Base-by-base conservation (phyloP, 2,888 invertebrate species). In the Caenorhabditis sp. region DNA sequence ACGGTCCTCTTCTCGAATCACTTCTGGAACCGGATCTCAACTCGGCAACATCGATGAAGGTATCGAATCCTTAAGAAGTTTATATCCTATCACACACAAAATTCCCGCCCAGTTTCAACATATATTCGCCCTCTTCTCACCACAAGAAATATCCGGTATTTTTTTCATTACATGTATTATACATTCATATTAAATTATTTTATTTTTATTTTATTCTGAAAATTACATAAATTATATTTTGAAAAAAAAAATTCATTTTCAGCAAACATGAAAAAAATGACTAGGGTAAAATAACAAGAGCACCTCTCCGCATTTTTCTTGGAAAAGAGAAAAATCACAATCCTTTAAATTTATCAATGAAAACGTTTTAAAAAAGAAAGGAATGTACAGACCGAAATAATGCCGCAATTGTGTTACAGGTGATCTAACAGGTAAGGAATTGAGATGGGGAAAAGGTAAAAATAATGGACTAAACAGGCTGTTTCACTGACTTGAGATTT, bases 1-100 rank as follows among this genome's bases (percentile, higher is more conserved):
- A 74, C 21, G 17, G 17, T 38, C 63, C 31, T 53, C 70, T 17
- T 74, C 74, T 17, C 59, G 74, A n/a, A 43, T 74, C n/a, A 74
- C 74, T 20, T 74, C 70, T 25, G 70, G 70, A 49, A 69, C 67
- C 26, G 74, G 74, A 12, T 74, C 74, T 1, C 74, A 74, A 52
- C 63, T 69, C 23, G 73, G 68, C 25, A 68, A 73, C 49, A 61
- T 66, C 17, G 74, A 74, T 31, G 74, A 74, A 43, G 73, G 69
- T 50, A 4, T 25, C 26, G 56, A 56, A 17, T 56, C 26, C 26
- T 43, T 43, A 3, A 43, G 17, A 43, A 43, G 14, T 14, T 43
- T 4, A 31, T 7, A 10, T n/a, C 31, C 4, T 10, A 43, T 10
- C 17, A 7, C 43, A 43, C n/a, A 43, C 43, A 43, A 17, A 7